Evolutionary conservation across 2,888 invertebrate species (phyloP).

Genomic region (Hypena proboscidalis): DNA sequence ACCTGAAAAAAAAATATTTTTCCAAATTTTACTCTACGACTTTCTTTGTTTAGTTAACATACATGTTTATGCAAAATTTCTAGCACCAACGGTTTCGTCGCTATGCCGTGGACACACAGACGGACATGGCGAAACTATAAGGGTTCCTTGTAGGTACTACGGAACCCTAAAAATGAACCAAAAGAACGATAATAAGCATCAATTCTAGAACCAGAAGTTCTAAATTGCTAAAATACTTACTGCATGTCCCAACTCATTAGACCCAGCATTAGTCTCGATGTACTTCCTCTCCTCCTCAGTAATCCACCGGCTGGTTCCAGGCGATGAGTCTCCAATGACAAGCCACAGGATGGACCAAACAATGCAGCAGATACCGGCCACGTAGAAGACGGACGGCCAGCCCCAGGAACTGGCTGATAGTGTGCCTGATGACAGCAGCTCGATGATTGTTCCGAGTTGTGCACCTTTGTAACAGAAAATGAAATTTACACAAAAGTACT

Average conservation of each 20-base stretch:
- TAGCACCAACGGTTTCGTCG: too few species aligned
- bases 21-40: too few species aligned
- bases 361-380: constrained; percentile 87
- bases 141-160: too few species aligned
- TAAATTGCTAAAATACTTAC: constrained; percentile 37
- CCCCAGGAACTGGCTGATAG: constrained; percentile 88
- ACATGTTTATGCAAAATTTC: too few species aligned
- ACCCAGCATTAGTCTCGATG: constrained; percentile 85
- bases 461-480: constrained; percentile 83
- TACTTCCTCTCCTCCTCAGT: constrained; percentile 88
- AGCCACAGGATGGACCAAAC: constrained; percentile 87
- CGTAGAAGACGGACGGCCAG: constrained; percentile 93
- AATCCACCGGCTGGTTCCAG: constrained; percentile 86
- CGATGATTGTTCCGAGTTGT: constrained; percentile 93
- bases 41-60: too few species aligned
- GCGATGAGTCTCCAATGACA: constrained; percentile 88
- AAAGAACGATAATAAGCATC: too few species aligned
- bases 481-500: too few species aligned
- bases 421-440: constrained; percentile 89
- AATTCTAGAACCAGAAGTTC: too few species aligned
- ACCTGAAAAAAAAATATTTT: too few species aligned
- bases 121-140: too few species aligned
- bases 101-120: too few species aligned
- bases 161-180: too few species aligned
- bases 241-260: constrained; percentile 60